Conservation (phyloP, 2,113 vertebrate genomes). For the Nipponia nippon region DNA sequence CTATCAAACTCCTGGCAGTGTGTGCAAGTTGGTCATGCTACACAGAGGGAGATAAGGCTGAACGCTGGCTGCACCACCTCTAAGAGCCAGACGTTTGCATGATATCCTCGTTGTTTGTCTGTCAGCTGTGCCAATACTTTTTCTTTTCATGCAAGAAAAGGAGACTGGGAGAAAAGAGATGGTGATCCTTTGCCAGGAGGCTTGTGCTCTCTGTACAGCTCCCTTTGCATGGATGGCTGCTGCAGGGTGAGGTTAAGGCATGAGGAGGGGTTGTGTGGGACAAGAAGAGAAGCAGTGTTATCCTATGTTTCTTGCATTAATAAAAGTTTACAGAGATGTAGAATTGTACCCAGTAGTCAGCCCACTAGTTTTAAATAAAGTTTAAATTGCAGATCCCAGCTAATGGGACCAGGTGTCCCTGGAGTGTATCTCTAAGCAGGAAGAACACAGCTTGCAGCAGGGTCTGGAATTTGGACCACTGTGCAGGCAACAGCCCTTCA, state of each 20-base stretch:
- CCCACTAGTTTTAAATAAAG: neutral
- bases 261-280: neutral
- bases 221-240: neutral
- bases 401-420: neutral
- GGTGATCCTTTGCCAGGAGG: neutral
- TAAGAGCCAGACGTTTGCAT: neutral
- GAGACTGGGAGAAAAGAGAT: neutral
- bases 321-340: neutral
- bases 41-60: neutral
- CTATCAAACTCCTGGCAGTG: neutral
- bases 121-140: neutral
- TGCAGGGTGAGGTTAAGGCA: neutral
- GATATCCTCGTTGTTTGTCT: neutral
- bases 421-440: neutral
- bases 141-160: neutral
- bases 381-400: neutral
- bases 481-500: neutral
- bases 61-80: neutral
- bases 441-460: neutral
- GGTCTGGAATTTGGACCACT: neutral
- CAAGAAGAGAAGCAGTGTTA: neutral
- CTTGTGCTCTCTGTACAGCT: neutral
- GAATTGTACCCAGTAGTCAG: neutral
- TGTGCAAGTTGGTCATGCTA: neutral
- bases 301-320: neutral